Conservation (phyloP, 2,113 vertebrate genomes). For the Corapipo altera region DNA sequence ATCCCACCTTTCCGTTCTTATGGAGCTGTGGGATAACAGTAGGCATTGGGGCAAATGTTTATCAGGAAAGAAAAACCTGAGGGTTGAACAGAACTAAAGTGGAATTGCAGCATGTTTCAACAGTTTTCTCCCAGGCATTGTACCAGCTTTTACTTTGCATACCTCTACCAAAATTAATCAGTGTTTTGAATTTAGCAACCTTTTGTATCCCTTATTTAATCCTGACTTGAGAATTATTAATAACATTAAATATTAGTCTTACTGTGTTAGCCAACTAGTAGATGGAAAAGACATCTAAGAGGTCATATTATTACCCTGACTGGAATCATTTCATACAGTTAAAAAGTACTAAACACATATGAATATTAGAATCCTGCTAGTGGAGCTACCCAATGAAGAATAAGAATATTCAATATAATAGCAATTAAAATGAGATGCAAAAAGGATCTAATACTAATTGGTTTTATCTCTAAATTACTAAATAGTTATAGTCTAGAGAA, state of each 20-base stretch:
- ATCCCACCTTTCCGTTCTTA: constrained; percentile 38
- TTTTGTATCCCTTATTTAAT: constrained; percentile 68
- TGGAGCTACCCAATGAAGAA: constrained; percentile 44
- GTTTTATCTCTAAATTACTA: constrained; percentile 58
- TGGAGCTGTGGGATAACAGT: constrained; percentile 57
- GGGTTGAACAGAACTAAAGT: constrained; percentile 64
- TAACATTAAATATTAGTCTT: constrained; percentile 72
- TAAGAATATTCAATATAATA: constrained; percentile 28
- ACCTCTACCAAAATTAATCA: constrained; percentile 57
- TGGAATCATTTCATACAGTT: constrained; percentile 51
- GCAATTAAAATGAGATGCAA: constrained; percentile 37
- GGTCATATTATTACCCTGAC: constrained; percentile 62
- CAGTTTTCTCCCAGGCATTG: constrained; percentile 64
- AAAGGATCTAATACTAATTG: constrained; percentile 42
- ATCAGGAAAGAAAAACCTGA: constrained; percentile 52
- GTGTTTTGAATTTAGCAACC: constrained; percentile 59
- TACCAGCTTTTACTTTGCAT: constrained; percentile 66
- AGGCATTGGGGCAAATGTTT: constrained; percentile 68
- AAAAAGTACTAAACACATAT: constrained; percentile 65
- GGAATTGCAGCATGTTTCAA: constrained; percentile 69
- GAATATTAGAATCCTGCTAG: constrained; percentile 40
- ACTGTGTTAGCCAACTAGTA: constrained; percentile 56
- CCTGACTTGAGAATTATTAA: constrained; percentile 68
- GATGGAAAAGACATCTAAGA: constrained; percentile 63
- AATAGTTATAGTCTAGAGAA: constrained; percentile 12